Base-by-base conservation (phyloP, 2,113 vertebrate species). In the Mixornis gularis region DNA sequence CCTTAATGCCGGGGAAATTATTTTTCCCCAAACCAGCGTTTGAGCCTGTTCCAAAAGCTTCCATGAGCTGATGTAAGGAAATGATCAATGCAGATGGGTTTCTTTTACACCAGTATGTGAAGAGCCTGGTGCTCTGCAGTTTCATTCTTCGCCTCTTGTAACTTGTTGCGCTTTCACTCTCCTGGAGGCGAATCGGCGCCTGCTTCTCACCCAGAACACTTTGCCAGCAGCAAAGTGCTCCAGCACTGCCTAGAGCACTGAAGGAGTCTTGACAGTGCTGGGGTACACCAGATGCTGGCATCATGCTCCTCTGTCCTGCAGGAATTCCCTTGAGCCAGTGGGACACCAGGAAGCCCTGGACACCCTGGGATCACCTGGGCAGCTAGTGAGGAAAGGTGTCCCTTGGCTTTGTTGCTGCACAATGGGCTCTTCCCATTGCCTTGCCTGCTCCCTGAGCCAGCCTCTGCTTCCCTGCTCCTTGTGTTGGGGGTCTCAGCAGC, bases 321-420 rank as follows among this genome's bases (percentile, higher is more conserved):
- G 98, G 99, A 99, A 44, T 98, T 98, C 70, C 98, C 99, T 14
- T 99, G 98, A 77, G 62, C 97, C 8, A 98, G 98, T 82, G 99
- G 99, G 58, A 97, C 66, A 85, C 97, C 98, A 17, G 99, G 99
- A 55, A 97, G 95, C 77, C 98, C 98, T 3, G 98, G 98, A 17
- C 97, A 97, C 59, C 95, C 98, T 8, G 99, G 99, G 66, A 27
- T 76, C 73, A 58, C 91, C 98, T 2, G 99, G 98, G 12, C 74
- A 97, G 12, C 97, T 98, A 6, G 99, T 99, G 85, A 98, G 98
- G 96, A 52, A 26, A 9, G 68, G 12, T 30, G 27, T 12, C 17
- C 30, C 7, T 27, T 43, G 51, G 22, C 30, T 72, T 72, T n/a
- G 20, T 9, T 72, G 38, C 51, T 55, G 30, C 13, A n/a, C 38